These are phyloP conservation scores for Megathymus violae DNA, from an alignment of 1,140 invertebrate genomes.

Conservation along the genomic window DNA sequence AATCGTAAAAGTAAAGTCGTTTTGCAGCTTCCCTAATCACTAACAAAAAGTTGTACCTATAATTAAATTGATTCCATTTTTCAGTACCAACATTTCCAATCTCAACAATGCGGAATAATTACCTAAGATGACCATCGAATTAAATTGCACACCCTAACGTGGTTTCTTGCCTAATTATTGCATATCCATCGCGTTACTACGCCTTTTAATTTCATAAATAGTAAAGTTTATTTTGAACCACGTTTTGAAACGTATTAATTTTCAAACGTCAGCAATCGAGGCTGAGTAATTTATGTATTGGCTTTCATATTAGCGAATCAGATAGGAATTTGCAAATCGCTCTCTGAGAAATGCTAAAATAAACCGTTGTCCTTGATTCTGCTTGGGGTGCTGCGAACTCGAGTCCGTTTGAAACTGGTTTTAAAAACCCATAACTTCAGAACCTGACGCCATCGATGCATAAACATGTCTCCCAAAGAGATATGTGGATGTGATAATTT, in stretches of 20 bases:
- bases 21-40: too few species aligned
- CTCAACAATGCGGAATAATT: too few species aligned
- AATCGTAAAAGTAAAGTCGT: too few species aligned
- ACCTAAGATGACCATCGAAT: too few species aligned
- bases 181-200: conserved; percentile 3
- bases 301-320: conserved; percentile 32
- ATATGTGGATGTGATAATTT: conserved; percentile 49
- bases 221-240: conserved; percentile 1
- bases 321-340: conserved; percentile 50
- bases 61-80: too few species aligned
- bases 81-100: too few species aligned
- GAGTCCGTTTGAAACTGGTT: conserved; percentile 54
- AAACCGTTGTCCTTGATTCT: conserved; percentile 64
- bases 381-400: conserved; percentile 40
- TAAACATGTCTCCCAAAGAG: conserved; percentile 49
- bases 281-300: conserved; percentile 30
- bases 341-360: conserved; percentile 47
- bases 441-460: conserved; percentile 52
- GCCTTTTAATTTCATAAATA: conserved; percentile 3
- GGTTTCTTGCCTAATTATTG: too few species aligned
- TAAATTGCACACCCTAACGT: too few species aligned
- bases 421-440: conserved; percentile 59
- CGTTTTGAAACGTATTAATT: conserved; percentile 17
- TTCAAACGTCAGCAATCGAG: conserved; percentile 11
- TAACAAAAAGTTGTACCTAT: too few species aligned